Percentiles rank a stretch among this genome's conserved stretches.
Conservation (phyloP, 2,113 vertebrate genomes). For the Tyrannus savana region DNA sequence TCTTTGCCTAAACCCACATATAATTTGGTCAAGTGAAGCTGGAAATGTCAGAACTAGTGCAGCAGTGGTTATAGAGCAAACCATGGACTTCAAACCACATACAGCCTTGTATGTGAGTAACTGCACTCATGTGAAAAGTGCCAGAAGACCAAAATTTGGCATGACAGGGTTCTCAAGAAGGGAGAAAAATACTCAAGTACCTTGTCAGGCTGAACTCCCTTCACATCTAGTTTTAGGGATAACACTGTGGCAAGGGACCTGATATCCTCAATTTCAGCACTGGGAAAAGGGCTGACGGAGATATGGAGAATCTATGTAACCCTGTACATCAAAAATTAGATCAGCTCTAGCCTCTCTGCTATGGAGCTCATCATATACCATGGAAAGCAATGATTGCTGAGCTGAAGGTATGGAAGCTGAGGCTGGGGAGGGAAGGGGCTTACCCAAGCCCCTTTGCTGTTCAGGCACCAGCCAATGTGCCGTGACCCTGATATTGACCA, state of each 20-base stretch:
- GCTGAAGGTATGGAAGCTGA: not conserved
- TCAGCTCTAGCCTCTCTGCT: not conserved
- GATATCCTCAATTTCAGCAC: not conserved
- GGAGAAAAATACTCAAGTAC: not conserved
- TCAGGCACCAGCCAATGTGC: fast-evolving
- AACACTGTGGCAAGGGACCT: not conserved
- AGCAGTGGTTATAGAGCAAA: not conserved
- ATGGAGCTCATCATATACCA: fast-evolving
- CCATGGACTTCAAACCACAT: not conserved
- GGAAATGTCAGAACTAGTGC: not conserved
- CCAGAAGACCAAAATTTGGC: not conserved
- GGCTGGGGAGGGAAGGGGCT: not conserved
- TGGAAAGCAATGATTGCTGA: not conserved
- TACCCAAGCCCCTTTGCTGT: not conserved
- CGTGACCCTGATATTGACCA: not conserved
- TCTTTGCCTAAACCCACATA: not conserved
- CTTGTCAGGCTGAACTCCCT: not conserved
- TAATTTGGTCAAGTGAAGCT: constrained; percentile 3
- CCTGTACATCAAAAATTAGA: not conserved
- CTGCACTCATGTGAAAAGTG: not conserved
- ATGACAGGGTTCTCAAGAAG: not conserved
- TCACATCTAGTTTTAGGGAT: not conserved
- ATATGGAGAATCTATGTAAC: not conserved
- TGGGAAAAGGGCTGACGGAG: not conserved
- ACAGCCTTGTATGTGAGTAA: not conserved